Evolutionary conservation across 1,140 invertebrate species (phyloP).

Genomic region (Drosophila lowei): DNA sequence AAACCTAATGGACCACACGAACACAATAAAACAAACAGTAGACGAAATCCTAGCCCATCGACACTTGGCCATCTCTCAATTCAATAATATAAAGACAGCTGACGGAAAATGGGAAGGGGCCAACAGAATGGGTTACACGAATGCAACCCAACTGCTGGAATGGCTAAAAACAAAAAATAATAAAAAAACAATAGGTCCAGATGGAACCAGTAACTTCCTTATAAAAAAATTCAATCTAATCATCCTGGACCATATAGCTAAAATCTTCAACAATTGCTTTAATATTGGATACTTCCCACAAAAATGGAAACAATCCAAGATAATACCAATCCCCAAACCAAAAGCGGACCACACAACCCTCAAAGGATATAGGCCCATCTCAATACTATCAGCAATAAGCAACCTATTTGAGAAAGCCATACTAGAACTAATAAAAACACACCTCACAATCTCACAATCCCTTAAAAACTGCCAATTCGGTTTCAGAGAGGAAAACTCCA

Average conservation of each 20-base stretch:
- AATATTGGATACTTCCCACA: conserved; percentile 16
- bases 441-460: neutral
- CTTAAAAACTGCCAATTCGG: conserved; percentile 10
- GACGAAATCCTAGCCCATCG: too few relatives aligned
- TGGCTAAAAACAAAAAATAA: too few relatives aligned
- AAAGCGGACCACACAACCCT: conserved; percentile 1
- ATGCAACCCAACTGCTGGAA: too few relatives aligned
- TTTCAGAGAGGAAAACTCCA: conserved; percentile 3
- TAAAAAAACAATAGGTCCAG: too few relatives aligned
- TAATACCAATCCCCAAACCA: conserved; percentile 8
- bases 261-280: conserved; percentile 18
- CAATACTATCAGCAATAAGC: conserved; percentile 23
- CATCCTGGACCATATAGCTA: conserved; percentile 5
- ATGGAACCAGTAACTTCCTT: conserved; percentile 2
- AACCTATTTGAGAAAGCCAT: conserved; percentile 16
- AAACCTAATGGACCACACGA: too few relatives aligned
- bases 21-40: too few relatives aligned
- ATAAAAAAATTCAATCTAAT: conserved; percentile 5
- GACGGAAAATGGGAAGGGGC: neutral
- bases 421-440: conserved; percentile 10
- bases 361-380: conserved; percentile 14
- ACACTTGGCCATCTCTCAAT: too few relatives aligned
- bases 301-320: conserved; percentile 5
- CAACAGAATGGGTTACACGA: neutral
- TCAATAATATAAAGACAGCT: too few relatives aligned